A percentile compares a stretch with the other conserved stretches of the same genome.
Conservation (phyloP, 2,113 vertebrate species). For the Aix galericulata region DNA sequence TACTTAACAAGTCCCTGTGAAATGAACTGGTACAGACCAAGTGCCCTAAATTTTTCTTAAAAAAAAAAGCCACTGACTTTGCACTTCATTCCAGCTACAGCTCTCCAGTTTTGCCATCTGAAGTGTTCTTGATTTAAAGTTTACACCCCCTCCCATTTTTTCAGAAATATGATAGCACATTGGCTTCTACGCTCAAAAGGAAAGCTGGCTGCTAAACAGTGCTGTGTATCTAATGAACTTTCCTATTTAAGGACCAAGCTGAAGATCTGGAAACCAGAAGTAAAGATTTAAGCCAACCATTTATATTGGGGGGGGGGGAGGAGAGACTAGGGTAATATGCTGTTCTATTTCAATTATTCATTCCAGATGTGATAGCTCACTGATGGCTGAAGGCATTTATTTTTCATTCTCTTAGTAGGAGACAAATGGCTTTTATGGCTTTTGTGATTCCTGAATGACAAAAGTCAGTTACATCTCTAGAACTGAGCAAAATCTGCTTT, state of each 20-base stretch:
- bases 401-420: background rate
- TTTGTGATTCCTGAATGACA: background rate
- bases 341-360: background rate
- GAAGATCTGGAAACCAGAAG: background rate
- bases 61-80: background rate
- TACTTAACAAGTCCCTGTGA: background rate
- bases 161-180: background rate
- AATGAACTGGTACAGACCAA: background rate
- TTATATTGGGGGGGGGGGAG: background rate
- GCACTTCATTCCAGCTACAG: background rate
- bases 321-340: background rate
- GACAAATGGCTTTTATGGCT: background rate
- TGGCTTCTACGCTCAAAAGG: background rate
- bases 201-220: background rate
- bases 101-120: background rate
- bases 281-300: background rate
- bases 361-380: background rate
- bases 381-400: background rate
- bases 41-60: background rate
- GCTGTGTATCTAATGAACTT: background rate
- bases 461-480: background rate
- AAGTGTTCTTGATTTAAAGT: background rate
- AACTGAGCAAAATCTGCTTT: background rate
- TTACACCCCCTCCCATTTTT: background rate
- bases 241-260: background rate